A percentile compares a stretch with the other conserved stretches of the same genome.
phyloP scores from a whole-genome alignment of 1,140 invertebrate species.

The Drosophila fuyamai region DNA sequence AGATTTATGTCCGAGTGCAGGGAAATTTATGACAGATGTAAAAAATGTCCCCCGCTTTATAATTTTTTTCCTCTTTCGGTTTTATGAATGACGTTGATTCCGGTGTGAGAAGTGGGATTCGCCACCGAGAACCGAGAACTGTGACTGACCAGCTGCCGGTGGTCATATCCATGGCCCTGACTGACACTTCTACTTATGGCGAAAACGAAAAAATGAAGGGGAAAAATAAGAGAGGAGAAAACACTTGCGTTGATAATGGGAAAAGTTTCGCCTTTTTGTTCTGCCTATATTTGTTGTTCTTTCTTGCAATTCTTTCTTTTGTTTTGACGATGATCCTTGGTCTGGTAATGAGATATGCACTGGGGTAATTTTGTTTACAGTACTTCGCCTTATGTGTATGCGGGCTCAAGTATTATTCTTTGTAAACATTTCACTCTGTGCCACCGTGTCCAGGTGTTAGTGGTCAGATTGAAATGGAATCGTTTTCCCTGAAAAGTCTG shows the following conservation, averaged over 20 bases:
- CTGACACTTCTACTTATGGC: conserved; percentile 30
- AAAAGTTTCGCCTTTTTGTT: conserved; percentile 55
- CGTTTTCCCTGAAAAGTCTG: conserved; percentile 29
- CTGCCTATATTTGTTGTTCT: conserved; percentile 23
- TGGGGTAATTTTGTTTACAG: conserved; percentile 59
- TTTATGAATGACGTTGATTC: conserved; percentile 40
- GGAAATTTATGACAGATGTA: conserved; percentile 79
- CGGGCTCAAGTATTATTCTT: conserved; percentile 29
- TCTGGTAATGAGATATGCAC: conserved; percentile 71
- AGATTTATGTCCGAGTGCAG: conserved; percentile 68
- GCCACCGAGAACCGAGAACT: conserved; percentile 13
- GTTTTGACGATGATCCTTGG: conserved; percentile 70
- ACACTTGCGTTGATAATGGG: conserved; percentile 75
- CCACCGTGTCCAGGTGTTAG: conserved; percentile 36
- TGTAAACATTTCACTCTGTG: conserved; percentile 35
- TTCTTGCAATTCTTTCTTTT: conserved; percentile 56
- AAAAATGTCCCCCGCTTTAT: conserved; percentile 60
- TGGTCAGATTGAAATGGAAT: conserved; percentile 11
- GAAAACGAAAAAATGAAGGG: conserved; percentile 1
- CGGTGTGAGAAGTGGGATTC: conserved; percentile 7
- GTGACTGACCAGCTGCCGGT: conserved; percentile 34
- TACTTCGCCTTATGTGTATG: conserved; percentile 11
- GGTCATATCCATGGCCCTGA: conserved; percentile 62
- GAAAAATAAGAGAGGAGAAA: conserved; percentile 31
- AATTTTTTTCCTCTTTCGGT: conserved; percentile 10